Percentiles rank a stretch among this genome's conserved stretches.
phyloP scores from a whole-genome alignment of 2,113 vertebrate genomes.

The Struthio camelus region DNA sequence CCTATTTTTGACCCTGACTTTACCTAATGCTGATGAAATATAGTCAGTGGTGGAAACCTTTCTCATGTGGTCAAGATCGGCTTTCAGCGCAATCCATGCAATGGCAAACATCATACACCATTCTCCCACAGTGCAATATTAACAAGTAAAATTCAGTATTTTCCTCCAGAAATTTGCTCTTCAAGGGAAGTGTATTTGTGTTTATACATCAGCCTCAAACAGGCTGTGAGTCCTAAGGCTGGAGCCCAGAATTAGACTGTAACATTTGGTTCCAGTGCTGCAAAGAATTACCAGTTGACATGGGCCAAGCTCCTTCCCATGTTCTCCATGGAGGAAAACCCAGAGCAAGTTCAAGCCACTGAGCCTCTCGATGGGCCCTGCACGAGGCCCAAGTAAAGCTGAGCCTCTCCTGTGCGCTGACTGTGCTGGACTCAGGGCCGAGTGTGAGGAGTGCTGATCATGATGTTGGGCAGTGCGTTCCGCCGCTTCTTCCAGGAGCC shows the following conservation, averaged over 20 bases:
- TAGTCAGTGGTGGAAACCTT: constrained; percentile 33
- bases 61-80: constrained; percentile 41
- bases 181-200: neutral
- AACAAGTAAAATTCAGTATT: constrained; percentile 43
- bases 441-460: constrained; percentile 89
- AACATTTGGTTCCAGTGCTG: neutral
- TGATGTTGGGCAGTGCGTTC: constrained; percentile 92
- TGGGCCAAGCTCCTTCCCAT: neutral
- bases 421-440: constrained; percentile 76
- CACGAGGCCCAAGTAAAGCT: neutral
- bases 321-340: neutral
- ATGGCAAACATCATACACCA: constrained; percentile 51
- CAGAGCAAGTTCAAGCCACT: neutral
- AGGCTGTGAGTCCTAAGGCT: neutral
- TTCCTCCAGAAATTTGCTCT: constrained; percentile 20
- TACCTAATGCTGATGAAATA: constrained; percentile 66
- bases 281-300: neutral
- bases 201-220: neutral
- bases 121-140: constrained; percentile 60
- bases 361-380: neutral
- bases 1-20: constrained; percentile 60
- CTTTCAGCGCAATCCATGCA: constrained; percentile 65
- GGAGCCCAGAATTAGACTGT: neutral
- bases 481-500: constrained; percentile 90
- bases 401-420: neutral